These are phyloP conservation scores for Crambe crambe DNA, from an alignment of 37 sponge, comb jelly and placozoan genomes.

Conservation along the genomic window DNA sequence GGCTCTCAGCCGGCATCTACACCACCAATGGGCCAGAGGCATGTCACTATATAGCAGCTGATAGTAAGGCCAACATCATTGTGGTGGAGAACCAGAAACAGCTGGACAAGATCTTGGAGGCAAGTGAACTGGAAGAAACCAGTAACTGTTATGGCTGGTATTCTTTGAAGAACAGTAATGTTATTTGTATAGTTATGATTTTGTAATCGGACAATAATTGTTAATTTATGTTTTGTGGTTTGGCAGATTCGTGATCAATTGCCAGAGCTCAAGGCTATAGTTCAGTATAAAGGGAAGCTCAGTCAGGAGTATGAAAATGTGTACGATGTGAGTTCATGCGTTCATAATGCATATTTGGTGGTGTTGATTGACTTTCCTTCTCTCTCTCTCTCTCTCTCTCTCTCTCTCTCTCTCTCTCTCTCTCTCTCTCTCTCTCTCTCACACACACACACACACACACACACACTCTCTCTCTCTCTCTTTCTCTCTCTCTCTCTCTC, in stretches of 20 bases:
- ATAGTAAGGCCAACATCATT: slow-evolving; percentile 65
- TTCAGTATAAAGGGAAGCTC: slow-evolving; percentile 90
- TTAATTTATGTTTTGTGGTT: too few relatives aligned
- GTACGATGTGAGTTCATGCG: slow-evolving; percentile 56
- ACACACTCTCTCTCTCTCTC: background rate
- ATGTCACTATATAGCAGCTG: slow-evolving; percentile 58
- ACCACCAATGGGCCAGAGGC: slow-evolving; percentile 81
- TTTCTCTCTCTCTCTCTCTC: background rate
- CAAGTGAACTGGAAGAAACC: too few relatives aligned
- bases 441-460: background rate
- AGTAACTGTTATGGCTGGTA: too few relatives aligned
- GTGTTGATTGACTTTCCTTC: background rate
- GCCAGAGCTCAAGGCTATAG: slow-evolving; percentile 89
- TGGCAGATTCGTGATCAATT: slow-evolving; percentile 77
- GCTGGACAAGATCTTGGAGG: slow-evolving; percentile 85
- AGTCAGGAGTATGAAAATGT: slow-evolving; percentile 69
- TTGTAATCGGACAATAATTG: too few relatives aligned
- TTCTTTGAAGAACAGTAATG: too few relatives aligned
- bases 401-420: background rate
- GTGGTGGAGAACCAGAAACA: slow-evolving; percentile 85
- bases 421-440: background rate
- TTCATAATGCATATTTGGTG: background rate
- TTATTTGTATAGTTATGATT: too few relatives aligned
- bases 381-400: background rate
- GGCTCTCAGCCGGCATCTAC: slow-evolving; percentile 77